Evolutionary conservation across 2,113 vertebrate genomes (phyloP).

Genomic region (Syngnathoides biaculeatus): DNA sequence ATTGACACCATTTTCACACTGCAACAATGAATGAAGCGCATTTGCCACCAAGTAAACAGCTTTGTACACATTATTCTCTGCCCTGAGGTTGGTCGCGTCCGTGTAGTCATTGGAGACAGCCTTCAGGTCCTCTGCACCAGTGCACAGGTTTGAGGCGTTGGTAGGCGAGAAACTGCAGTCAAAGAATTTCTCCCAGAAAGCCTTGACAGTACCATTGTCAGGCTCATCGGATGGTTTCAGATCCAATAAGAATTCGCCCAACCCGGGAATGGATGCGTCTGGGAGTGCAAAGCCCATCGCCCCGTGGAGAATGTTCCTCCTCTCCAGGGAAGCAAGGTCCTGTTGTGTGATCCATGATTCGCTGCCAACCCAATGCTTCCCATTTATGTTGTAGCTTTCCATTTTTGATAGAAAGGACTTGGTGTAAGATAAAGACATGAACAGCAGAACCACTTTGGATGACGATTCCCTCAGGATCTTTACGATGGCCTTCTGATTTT

Average conservation of each 20-base stretch:
- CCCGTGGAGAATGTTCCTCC: conserved; percentile 40
- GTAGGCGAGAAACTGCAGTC: conserved; percentile 47
- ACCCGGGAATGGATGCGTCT: conserved; percentile 37
- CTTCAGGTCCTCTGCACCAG: conserved; percentile 54
- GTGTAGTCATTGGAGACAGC: conserved; percentile 55
- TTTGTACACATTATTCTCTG: conserved; percentile 62
- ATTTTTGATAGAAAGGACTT: conserved; percentile 26
- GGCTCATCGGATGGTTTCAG: conserved; percentile 50
- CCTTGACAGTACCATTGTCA: conserved; percentile 31
- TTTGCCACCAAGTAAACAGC: conserved; percentile 56
- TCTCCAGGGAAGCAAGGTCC: conserved; percentile 34
- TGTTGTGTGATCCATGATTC: conserved; percentile 56
- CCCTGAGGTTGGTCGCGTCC: conserved; percentile 45
- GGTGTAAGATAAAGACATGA: conserved; percentile 32
- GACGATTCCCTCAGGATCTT: conserved; percentile 39
- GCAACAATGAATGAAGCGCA: conserved; percentile 50
- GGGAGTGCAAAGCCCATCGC: conserved; percentile 62
- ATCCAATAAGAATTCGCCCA: conserved; percentile 51
- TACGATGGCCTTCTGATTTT: not conserved
- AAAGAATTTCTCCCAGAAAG: conserved; percentile 52
- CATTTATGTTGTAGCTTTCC: conserved; percentile 44
- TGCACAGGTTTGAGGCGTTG: conserved; percentile 37
- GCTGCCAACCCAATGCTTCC: conserved; percentile 58
- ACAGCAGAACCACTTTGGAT: conserved; percentile 55
- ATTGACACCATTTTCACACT: conserved; percentile 55